Conservation (phyloP, 2,797 vertebrate species). For the Lagodon rhomboides region DNA sequence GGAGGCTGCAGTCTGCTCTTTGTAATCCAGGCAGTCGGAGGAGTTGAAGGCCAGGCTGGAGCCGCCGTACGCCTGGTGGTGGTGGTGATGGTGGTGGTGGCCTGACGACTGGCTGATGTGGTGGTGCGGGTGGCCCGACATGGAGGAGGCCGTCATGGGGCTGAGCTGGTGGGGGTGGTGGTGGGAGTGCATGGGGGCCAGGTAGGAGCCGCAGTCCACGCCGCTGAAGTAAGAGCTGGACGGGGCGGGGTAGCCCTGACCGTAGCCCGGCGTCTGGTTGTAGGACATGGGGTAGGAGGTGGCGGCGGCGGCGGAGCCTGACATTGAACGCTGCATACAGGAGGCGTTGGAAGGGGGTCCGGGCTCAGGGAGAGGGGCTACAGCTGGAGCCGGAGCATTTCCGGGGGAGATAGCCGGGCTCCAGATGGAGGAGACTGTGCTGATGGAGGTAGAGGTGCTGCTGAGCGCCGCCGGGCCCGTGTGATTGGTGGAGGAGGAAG, state of each 20-base stretch:
- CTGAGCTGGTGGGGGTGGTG: slow-evolving; percentile 94
- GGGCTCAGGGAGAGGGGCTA: slow-evolving; percentile 89
- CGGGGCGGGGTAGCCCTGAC: slow-evolving; percentile 93
- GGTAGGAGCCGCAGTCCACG: slow-evolving; percentile 96
- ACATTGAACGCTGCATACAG: slow-evolving; percentile 95
- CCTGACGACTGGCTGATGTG: slow-evolving; percentile 94
- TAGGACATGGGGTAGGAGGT: slow-evolving; percentile 95
- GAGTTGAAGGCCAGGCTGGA: slow-evolving; percentile 95
- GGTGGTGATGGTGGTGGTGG: slow-evolving; percentile 94
- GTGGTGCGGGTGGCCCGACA: slow-evolving; percentile 93
- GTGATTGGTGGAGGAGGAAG: slow-evolving; percentile 87
- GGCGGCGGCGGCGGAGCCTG: slow-evolving; percentile 84
- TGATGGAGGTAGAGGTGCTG: slow-evolving; percentile 88
- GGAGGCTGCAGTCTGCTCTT: slow-evolving; percentile 92
- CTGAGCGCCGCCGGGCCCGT: slow-evolving; percentile 78
- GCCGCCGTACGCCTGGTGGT: slow-evolving; percentile 91
- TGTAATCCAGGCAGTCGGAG: slow-evolving; percentile 99
- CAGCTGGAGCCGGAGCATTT: slow-evolving; percentile 83
- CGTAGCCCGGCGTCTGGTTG: slow-evolving; percentile 93
- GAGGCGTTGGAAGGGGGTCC: slow-evolving; percentile 90
- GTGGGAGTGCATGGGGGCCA: slow-evolving; percentile 97
- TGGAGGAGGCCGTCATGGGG: slow-evolving; percentile 95
- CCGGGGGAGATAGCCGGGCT: slow-evolving; percentile 97
- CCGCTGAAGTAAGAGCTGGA: slow-evolving; percentile 96
- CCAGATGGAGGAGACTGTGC: slow-evolving; percentile 96